Evolutionary conservation across 1,140 invertebrate species (phyloP).

Genomic region (Pseudobourletiella spinata): DNA sequence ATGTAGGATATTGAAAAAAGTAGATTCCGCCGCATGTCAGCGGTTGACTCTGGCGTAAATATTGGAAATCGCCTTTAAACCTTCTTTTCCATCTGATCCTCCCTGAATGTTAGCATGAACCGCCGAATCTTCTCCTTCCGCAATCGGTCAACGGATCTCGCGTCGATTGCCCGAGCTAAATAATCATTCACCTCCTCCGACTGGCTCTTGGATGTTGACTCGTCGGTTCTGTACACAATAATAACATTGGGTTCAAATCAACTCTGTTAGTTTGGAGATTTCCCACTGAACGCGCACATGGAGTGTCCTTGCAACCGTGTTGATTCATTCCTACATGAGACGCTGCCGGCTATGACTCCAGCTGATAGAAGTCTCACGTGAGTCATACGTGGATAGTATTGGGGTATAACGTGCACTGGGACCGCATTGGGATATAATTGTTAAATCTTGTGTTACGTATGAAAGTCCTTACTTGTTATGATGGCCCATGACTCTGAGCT

Average conservation of each 20-base stretch:
- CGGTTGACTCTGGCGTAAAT: neutral
- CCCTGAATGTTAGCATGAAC: slow-evolving; percentile 70
- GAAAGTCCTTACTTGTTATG: slow-evolving; percentile 61
- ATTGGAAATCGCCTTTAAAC: slow-evolving; percentile 41
- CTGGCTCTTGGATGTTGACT: slow-evolving; percentile 41
- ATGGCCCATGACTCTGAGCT: slow-evolving; percentile 78
- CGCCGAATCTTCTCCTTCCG: slow-evolving; percentile 72
- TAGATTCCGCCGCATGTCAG: neutral
- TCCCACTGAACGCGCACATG: no score
- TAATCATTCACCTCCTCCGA: slow-evolving; percentile 93
- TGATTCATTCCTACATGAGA: no score
- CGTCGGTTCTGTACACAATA: neutral
- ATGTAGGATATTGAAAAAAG: slow-evolving; percentile 9
- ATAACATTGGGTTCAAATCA: neutral
- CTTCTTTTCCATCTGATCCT: slow-evolving; percentile 67
- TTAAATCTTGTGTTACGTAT: neutral
- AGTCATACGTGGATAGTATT: no score
- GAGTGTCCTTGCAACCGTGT: no score
- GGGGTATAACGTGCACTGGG: no score
- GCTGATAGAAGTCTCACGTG: no score
- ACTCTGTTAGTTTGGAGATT: neutral
- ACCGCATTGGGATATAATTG: neutral
- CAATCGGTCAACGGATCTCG: slow-evolving; percentile 79
- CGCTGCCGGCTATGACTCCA: no score
- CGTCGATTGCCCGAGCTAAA: slow-evolving; percentile 84